Evolutionary conservation across 2,797 vertebrate species (phyloP).

Genomic region (Takifugu ocellatus): DNA sequence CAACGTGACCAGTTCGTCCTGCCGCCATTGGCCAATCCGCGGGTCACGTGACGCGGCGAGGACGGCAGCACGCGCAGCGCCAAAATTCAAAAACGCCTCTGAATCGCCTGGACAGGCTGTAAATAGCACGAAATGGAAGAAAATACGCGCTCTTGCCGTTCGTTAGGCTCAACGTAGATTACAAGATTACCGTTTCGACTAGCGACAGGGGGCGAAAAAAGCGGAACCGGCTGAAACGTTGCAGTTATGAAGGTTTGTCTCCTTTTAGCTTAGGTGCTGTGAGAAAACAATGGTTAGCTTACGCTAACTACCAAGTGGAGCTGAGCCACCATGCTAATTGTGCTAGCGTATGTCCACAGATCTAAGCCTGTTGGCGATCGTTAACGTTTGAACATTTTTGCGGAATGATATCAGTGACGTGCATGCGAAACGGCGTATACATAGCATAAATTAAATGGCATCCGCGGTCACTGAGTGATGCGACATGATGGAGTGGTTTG

Average conservation of each 20-base stretch:
- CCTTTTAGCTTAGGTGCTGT: neutral
- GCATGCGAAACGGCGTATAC: no score
- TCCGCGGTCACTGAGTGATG: no score
- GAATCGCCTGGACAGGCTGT: conserved; percentile 13
- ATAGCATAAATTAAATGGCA: no score
- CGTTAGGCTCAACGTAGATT: neutral
- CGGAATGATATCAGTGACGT: no score
- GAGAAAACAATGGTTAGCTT: neutral
- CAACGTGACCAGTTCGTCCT: fast-evolving
- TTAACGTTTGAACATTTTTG: no score
- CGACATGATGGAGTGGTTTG: no score
- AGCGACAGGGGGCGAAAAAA: neutral
- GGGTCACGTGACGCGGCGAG: conserved; percentile 70
- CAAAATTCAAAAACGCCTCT: conserved; percentile 90
- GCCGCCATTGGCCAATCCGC: conserved; percentile 39
- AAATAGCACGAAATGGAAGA: conserved; percentile 28
- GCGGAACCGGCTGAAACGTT: conserved; percentile 29
- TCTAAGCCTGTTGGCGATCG: no score
- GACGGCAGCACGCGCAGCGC: conserved; percentile 78
- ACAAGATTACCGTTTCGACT: neutral
- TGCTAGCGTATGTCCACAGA: no score
- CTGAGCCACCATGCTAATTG: no score
- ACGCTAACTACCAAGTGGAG: no score
- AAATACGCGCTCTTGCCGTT: neutral
- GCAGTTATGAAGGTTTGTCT: conserved; percentile 74